Conservation (phyloP, 2,113 vertebrate species). For the Eretmochelys imbricata region DNA sequence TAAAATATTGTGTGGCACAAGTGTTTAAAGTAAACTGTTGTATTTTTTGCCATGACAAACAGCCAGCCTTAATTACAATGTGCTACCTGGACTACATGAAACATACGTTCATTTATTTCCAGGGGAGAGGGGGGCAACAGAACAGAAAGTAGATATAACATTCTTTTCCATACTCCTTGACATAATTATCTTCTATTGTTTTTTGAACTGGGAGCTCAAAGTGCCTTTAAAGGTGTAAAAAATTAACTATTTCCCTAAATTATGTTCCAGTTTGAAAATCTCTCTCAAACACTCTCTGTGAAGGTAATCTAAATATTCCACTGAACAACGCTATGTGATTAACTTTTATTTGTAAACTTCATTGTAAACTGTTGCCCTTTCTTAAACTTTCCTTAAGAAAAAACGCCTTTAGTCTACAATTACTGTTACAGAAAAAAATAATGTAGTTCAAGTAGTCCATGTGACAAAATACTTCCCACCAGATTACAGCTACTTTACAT, state of each 20-base stretch:
- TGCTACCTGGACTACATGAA: background rate
- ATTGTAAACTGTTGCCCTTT: background rate
- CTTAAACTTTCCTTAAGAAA: background rate
- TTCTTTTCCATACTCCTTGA: background rate
- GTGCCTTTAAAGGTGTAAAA: background rate
- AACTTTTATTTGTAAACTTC: background rate
- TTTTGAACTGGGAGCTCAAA: background rate
- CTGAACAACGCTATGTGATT: background rate
- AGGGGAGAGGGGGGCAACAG: background rate
- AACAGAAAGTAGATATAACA: background rate
- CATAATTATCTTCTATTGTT: background rate
- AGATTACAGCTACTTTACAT: fast-evolving
- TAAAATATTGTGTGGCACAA: background rate
- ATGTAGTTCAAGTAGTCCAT: background rate
- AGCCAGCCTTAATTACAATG: background rate
- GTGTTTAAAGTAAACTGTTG: background rate
- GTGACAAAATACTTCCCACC: background rate
- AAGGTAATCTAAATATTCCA: background rate
- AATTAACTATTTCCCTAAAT: background rate
- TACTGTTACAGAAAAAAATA: fast-evolving
- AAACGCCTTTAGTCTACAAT: background rate
- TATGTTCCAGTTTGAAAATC: background rate
- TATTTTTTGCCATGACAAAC: background rate
- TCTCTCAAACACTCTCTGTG: background rate
- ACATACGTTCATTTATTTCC: background rate